Percentiles rank a stretch among this genome's conserved stretches.
phyloP scores from a whole-genome alignment of 1,140 invertebrate genomes.

The Parasteatoda tepidariorum region DNA sequence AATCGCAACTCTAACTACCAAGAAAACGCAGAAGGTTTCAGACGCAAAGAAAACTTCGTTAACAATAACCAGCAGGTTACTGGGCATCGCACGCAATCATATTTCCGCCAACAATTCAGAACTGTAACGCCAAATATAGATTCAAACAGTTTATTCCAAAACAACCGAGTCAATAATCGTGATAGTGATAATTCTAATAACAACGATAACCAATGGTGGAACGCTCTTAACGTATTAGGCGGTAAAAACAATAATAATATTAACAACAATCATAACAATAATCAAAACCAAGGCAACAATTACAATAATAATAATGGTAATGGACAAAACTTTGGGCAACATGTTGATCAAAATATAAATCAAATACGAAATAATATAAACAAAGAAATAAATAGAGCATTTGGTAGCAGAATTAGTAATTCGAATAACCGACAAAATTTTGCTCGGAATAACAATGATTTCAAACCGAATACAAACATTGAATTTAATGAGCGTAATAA shows the following conservation, averaged over 20 bases:
- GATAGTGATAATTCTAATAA: conserved; percentile 16
- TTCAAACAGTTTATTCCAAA: background rate
- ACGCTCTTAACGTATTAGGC: conserved; percentile 33
- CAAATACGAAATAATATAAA: conserved; percentile 24
- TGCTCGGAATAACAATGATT: background rate
- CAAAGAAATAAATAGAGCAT: conserved; percentile 23
- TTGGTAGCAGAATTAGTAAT: conserved; percentile 25
- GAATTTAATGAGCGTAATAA: conserved; percentile 8
- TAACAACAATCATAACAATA: background rate
- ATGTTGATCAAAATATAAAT: conserved; percentile 37
- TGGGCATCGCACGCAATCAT: conserved; percentile 42
- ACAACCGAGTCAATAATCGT: conserved; percentile 2
- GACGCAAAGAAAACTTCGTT: conserved; percentile 28
- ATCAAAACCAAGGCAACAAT: background rate
- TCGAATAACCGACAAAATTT: conserved; percentile 5
- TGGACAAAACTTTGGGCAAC: conserved; percentile 7
- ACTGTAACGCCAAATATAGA: conserved; percentile 46
- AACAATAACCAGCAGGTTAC: conserved; percentile 36
- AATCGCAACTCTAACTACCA: conserved; percentile 38
- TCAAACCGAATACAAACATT: background rate
- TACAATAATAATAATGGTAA: conserved; percentile 17
- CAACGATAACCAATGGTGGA: conserved; percentile 53
- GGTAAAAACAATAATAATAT: conserved; percentile 20
- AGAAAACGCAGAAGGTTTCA: conserved; percentile 36
- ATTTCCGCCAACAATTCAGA: conserved; percentile 36